Evolutionary conservation across 2,113 vertebrate species (phyloP).

Genomic region (Pseudorectes ferrugineus): DNA sequence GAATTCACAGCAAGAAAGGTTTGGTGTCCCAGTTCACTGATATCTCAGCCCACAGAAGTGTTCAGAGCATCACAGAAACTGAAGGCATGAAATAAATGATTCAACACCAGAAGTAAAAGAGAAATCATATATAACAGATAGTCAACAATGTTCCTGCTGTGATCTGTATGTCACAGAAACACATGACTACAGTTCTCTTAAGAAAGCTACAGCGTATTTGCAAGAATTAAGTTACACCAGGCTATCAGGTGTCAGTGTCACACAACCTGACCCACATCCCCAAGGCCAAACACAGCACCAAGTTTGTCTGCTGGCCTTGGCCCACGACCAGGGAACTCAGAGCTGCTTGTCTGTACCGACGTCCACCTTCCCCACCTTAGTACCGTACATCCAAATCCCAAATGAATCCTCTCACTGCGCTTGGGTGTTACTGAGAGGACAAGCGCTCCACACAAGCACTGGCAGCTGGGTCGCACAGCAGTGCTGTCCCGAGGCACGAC

Average conservation of each 20-base stretch:
- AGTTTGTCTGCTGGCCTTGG: background rate
- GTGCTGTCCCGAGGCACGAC: background rate
- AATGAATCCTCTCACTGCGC: background rate
- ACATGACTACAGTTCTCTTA: background rate
- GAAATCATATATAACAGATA: background rate
- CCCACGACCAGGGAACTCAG: background rate
- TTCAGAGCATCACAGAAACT: background rate
- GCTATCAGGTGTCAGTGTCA: background rate
- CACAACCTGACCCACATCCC: background rate
- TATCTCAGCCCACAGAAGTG: background rate
- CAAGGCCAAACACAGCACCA: background rate
- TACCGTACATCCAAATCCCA: background rate
- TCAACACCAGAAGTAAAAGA: background rate
- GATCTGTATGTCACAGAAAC: background rate
- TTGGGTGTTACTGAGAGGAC: background rate
- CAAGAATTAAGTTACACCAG: background rate
- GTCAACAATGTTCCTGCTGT: background rate
- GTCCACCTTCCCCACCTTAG: background rate
- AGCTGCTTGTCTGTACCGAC: accelerated
- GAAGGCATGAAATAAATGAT: background rate
- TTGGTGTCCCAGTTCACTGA: background rate
- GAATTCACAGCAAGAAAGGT: background rate
- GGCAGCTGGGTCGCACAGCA: background rate
- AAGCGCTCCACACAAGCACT: background rate
- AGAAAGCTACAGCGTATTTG: background rate